These are phyloP conservation scores for Pollimyrus isidori DNA, from an alignment of 2,113 vertebrate species.

Conservation along the genomic window DNA sequence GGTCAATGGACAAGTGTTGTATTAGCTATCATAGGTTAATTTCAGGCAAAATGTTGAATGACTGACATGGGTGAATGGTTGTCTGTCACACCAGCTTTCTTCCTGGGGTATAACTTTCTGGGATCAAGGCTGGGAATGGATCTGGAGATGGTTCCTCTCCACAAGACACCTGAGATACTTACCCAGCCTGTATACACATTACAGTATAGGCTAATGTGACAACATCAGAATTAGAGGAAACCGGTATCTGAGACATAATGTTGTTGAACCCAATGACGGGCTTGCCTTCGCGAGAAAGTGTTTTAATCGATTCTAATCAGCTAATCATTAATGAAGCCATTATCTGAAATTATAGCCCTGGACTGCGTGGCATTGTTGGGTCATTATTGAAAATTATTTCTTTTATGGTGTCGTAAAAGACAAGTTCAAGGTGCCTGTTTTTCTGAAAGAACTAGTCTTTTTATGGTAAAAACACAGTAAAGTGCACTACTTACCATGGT, in stretches of 20 bases:
- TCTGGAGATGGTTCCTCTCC: background rate
- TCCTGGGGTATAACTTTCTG: background rate
- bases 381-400: constrained; percentile 1
- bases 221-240: background rate
- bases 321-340: constrained; percentile 12
- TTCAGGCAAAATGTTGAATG: background rate
- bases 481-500: constrained; percentile 44
- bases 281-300: background rate
- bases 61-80: background rate
- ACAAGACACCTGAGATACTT: background rate
- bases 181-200: background rate
- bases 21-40: background rate
- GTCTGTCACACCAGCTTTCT: background rate
- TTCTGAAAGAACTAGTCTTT: background rate
- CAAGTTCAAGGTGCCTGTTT: background rate
- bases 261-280: background rate
- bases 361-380: background rate
- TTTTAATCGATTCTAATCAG: background rate
- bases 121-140: background rate
- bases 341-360: background rate
- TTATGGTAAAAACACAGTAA: constrained; percentile 32
- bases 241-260: background rate
- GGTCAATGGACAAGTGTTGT: background rate
- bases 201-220: background rate
- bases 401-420: background rate